phyloP scores from a whole-genome alignment of 2,797 vertebrate genomes.

The Coendou prehensilis region DNA sequence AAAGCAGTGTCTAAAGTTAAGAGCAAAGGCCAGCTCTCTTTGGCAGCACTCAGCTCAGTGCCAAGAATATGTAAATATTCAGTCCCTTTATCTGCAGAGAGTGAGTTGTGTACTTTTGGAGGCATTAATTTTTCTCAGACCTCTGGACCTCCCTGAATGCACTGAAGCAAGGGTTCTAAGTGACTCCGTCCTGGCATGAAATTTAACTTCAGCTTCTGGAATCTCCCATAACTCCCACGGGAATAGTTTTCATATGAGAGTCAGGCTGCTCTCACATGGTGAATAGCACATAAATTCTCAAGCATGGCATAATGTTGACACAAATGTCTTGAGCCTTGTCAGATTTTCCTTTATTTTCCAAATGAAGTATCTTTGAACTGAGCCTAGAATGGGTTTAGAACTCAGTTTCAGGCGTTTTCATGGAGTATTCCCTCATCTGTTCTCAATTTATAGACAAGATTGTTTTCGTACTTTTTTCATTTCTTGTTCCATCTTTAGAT shows the following conservation, averaged over 20 bases:
- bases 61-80: slow-evolving; percentile 63
- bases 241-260: background rate
- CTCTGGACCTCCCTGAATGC: background rate
- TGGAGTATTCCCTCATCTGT: background rate
- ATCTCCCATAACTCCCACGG: background rate
- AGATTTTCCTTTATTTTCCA: background rate
- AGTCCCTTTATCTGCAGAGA: slow-evolving; percentile 48
- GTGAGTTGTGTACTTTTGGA: slow-evolving; percentile 35
- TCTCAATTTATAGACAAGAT: background rate
- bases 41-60: background rate
- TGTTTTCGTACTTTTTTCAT: background rate
- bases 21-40: slow-evolving; percentile 11
- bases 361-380: background rate
- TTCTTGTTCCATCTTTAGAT: slow-evolving; percentile 41
- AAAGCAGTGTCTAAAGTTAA: background rate
- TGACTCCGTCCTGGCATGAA: background rate
- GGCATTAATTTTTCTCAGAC: slow-evolving; percentile 28
- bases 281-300: background rate
- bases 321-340: background rate
- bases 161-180: slow-evolving; percentile 61
- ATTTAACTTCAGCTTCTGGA: slow-evolving; percentile 64
- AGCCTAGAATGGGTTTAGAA: background rate
- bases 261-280: background rate
- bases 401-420: background rate
- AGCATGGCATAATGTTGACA: background rate